Conservation (phyloP, 2,113 vertebrate species). For the Ophiodon elongatus region DNA sequence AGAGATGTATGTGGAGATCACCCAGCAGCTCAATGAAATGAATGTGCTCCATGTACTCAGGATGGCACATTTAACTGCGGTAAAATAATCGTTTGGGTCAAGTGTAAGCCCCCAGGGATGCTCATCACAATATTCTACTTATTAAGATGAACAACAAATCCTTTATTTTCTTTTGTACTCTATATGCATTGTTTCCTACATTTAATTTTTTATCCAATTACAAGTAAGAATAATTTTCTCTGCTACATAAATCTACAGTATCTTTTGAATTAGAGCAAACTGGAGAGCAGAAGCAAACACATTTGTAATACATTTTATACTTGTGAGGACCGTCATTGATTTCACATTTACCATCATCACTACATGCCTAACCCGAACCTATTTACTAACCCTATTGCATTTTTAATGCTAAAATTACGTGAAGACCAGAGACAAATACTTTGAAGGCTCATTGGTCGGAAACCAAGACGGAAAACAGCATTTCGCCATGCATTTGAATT, state of each 20-base stretch:
- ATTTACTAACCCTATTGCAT: neutral
- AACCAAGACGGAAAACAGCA: no score
- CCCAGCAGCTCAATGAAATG: conserved; percentile 4
- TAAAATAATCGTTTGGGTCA: conserved; percentile 12
- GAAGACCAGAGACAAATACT: neutral
- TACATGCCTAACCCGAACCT: neutral
- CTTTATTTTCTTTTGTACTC: neutral
- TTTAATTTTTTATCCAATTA: neutral
- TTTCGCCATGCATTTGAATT: neutral
- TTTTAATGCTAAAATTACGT: neutral
- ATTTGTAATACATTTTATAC: neutral
- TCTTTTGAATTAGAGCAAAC: no score
- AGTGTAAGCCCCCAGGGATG: conserved; percentile 3
- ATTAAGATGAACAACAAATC: neutral
- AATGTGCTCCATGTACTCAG: neutral
- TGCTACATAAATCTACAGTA: no score
- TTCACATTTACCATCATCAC: neutral
- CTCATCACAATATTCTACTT: neutral
- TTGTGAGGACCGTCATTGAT: neutral
- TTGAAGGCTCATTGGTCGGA: no score
- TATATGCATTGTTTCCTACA: neutral
- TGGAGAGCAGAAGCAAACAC: neutral
- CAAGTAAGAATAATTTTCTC: neutral
- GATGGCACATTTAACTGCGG: neutral
- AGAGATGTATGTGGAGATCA: conserved; percentile 4